Evolutionary conservation across 2,797 vertebrate genomes (phyloP), one percentile per base, ranked within the genome.

Genomic region (Acomys russatus): DNA sequence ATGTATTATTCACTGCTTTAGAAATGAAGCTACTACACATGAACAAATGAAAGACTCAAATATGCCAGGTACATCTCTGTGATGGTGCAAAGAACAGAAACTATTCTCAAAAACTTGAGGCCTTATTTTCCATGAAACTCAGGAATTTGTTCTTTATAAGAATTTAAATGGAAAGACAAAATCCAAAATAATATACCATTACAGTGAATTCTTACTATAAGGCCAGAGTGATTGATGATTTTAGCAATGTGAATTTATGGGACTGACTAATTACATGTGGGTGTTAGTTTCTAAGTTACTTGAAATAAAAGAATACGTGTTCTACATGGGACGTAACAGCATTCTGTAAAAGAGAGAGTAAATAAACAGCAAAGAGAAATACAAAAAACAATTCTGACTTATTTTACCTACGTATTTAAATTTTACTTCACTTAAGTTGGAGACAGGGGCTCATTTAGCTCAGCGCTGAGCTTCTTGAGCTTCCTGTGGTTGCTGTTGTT

Each of bases 151-250:
- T 92, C 33, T 49, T 83, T 25, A 22, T 61, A 91, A 61, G n/a
- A 96, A 64, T 8, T 30, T 78, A 90, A 74, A 73, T 28, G 49
- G 30, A 83, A 95, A 84, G 59, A 64, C n/a, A 76, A 96, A 84
- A 61, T 80, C 68, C 89, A 49, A 82, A 96, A 71, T 94, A 80
- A 76, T 44, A 44, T 15, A 30, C 63, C 12, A 70, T 71, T 74
- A 91, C 12, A 85, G 70, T 54, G 9, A 93, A 82, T 22, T 79
- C 51, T 76, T 35, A 44, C 28, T 56, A 66, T 70, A 93, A 64
- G 78, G 22, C 1, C 1, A 12, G 54, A 54, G 38, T 44, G 44
- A 44, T 44, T 59, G 64, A 64, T 61, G 22, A 12, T n/a, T 87
- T 88, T 25, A 92, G 82, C 49, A 78, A 76, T 30, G 1, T 35